Conservation (phyloP, 92 coral and sea anemone genomes). For the Epizoanthus fatuus region DNA sequence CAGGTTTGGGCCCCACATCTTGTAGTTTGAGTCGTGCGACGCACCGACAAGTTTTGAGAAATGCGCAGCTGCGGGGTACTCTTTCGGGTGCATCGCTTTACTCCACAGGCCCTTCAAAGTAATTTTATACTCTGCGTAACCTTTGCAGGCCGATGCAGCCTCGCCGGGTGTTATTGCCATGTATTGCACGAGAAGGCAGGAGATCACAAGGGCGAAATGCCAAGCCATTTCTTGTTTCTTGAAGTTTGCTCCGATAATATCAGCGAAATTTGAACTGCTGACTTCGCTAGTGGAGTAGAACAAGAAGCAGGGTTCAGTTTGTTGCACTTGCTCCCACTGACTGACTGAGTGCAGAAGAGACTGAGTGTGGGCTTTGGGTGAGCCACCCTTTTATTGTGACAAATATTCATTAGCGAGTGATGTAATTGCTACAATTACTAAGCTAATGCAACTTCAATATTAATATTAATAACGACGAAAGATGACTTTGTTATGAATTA, state of each 20-base stretch:
- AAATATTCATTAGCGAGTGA: neutral
- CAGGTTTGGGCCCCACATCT: slow-evolving; percentile 67
- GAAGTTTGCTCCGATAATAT: neutral
- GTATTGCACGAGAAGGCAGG: slow-evolving; percentile 25
- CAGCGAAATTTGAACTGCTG: neutral
- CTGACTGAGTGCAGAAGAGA: too few relatives aligned
- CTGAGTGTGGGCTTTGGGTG: too few relatives aligned
- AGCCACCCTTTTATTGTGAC: neutral
- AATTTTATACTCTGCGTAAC: slow-evolving; percentile 59
- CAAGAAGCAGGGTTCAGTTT: too few relatives aligned
- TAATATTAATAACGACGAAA: neutral
- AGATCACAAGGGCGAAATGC: neutral
- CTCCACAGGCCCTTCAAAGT: slow-evolving; percentile 66
- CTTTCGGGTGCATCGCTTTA: slow-evolving; percentile 44
- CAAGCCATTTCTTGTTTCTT: slow-evolving; percentile 1
- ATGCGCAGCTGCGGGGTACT: slow-evolving; percentile 45
- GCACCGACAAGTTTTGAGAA: slow-evolving; percentile 75
- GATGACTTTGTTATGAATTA: too few relatives aligned
- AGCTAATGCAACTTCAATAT: slow-evolving; percentile 3
- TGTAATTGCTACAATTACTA: neutral
- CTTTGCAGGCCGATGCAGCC: slow-evolving; percentile 60
- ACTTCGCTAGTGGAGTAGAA: too few relatives aligned
- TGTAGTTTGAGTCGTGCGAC: slow-evolving; percentile 64
- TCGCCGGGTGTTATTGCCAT: slow-evolving; percentile 21
- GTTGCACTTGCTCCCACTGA: too few relatives aligned